These are phyloP conservation scores for Graptemys geographica DNA, from an alignment of 2,797 vertebrate genomes.

Conservation along the genomic window DNA sequence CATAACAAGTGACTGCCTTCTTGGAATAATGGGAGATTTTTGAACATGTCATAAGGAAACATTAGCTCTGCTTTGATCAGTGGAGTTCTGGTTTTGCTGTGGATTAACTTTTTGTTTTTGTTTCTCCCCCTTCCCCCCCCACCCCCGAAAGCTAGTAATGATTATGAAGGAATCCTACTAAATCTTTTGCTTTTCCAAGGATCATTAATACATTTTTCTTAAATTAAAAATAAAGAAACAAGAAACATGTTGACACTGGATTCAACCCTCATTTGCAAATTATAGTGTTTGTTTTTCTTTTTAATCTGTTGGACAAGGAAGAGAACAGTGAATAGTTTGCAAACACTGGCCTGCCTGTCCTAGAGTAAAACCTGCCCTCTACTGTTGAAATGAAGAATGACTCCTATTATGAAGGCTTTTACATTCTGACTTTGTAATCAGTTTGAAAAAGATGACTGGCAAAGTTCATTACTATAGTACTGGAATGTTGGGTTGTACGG, in stretches of 20 bases:
- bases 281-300: neutral
- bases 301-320: neutral
- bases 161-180: neutral
- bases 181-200: neutral
- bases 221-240: neutral
- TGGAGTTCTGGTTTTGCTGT: neutral
- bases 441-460: neutral
- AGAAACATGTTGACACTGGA: neutral
- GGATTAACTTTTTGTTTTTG: neutral
- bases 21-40: accelerated
- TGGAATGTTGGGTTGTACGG: neutral
- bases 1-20: neutral
- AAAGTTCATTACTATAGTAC: neutral
- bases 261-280: neutral
- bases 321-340: neutral
- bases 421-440: neutral
- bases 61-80: neutral
- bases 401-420: neutral
- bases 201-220: neutral
- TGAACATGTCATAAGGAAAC: neutral
- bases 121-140: neutral
- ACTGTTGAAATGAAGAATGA: conserved; percentile 56
- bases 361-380: conserved; percentile 73
- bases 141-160: neutral
- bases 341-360: neutral